A percentile compares a stretch with the other conserved stretches of the same genome.
These are phyloP conservation scores for Corydoras maculifer DNA, from an alignment of 2,113 vertebrate species.

Conservation along the genomic window DNA sequence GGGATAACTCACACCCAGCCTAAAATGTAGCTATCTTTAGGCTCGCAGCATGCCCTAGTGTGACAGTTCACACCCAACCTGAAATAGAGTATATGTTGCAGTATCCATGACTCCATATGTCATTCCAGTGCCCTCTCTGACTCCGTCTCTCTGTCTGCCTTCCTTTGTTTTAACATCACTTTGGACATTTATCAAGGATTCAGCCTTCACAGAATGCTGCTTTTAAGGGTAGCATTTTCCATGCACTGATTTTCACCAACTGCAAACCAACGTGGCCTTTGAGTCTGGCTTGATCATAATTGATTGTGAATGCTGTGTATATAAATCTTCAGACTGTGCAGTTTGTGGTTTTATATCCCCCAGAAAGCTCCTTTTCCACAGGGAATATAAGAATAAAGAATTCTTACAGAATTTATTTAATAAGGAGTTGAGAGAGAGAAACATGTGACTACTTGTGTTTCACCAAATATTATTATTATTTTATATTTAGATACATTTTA, in stretches of 20 bases:
- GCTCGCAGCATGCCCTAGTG: too few relatives aligned
- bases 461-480: too few relatives aligned
- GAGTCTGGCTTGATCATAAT: slow-evolving; percentile 21
- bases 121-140: background rate
- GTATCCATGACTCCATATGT: slow-evolving; percentile 7
- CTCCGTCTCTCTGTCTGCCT: background rate
- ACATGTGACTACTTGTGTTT: too few relatives aligned
- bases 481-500: slow-evolving; percentile 27
- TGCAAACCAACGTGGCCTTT: slow-evolving; percentile 17
- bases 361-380: slow-evolving; percentile 40
- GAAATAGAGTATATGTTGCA: too few relatives aligned
- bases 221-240: slow-evolving; percentile 26
- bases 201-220: background rate
- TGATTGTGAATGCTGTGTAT: slow-evolving; percentile 18
- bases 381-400: slow-evolving; percentile 1
- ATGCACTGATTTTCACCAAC: background rate
- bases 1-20: too few relatives aligned
- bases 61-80: too few relatives aligned
- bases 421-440: background rate
- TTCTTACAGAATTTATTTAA: too few relatives aligned
- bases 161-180: slow-evolving; percentile 21
- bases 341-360: slow-evolving; percentile 25
- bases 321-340: slow-evolving; percentile 27
- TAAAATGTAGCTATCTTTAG: too few relatives aligned
- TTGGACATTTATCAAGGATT: background rate